Percentiles rank a stretch among this genome's conserved stretches.
These are phyloP conservation scores for Spodoptera picta DNA, from an alignment of 2,888 invertebrate species.

Conservation along the genomic window DNA sequence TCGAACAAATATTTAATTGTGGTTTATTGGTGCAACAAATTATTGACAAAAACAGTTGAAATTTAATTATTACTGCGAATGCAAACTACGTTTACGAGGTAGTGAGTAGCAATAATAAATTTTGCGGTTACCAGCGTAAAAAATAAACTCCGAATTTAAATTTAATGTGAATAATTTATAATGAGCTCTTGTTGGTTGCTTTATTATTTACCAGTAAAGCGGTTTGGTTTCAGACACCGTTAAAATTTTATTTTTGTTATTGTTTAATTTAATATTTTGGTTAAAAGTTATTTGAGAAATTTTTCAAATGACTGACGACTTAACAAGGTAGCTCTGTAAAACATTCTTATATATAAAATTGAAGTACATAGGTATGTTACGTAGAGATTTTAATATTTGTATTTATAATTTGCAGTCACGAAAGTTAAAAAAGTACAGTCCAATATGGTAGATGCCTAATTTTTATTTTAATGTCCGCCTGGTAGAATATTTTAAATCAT, in stretches of 20 bases:
- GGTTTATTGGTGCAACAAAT: constrained; percentile 14
- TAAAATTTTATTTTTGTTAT: constrained; percentile 6
- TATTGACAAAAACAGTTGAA: constrained; percentile 24
- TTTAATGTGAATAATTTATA: constrained; percentile 12
- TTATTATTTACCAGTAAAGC: constrained; percentile 7
- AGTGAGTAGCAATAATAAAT: constrained; percentile 2
- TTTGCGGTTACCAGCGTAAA: constrained; percentile 17
- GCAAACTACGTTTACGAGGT: constrained; percentile 12
- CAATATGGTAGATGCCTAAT: too few relatives aligned
- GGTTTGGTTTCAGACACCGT: constrained; percentile 7
- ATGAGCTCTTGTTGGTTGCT: not conserved
- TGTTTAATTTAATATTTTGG: too few relatives aligned
- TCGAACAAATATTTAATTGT: constrained; percentile 6
- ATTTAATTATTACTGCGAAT: constrained; percentile 15
- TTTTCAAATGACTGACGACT: too few relatives aligned
- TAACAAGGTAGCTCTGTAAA: too few relatives aligned
- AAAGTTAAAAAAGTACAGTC: too few relatives aligned
- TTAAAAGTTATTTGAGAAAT: too few relatives aligned
- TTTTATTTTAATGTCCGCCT: too few relatives aligned
- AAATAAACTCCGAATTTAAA: constrained; percentile 29
- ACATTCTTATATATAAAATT: too few relatives aligned
- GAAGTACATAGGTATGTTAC: too few relatives aligned
- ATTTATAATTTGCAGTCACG: too few relatives aligned
- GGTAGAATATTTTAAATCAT: too few relatives aligned
- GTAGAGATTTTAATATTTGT: too few relatives aligned